Percentiles rank a stretch among this genome's conserved stretches.
Conservation (phyloP, 2,888 invertebrate genomes). For the Tubulanus polymorphus region DNA sequence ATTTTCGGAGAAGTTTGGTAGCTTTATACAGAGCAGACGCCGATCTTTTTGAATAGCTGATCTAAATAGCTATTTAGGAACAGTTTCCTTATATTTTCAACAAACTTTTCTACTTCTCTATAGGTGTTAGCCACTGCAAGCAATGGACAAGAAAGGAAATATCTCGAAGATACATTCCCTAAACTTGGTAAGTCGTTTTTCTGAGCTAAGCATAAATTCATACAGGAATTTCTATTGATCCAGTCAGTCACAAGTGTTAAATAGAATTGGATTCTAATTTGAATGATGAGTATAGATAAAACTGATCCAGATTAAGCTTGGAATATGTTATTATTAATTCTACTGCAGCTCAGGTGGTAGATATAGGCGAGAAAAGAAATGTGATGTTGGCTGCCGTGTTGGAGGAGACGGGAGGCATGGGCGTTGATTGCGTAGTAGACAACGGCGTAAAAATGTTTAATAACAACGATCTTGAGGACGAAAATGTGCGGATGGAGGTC, state of each 20-base stretch:
- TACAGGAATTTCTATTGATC: too few species aligned
- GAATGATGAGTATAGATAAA: too few species aligned
- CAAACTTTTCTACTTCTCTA: conserved; percentile 11
- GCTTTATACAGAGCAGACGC: too few species aligned
- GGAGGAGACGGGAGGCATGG: conserved; percentile 56
- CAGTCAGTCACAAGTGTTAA: too few species aligned
- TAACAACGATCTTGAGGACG: conserved; percentile 46
- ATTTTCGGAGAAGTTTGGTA: too few species aligned
- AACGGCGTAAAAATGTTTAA: conserved; percentile 50
- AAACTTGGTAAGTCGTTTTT: conserved; percentile 30
- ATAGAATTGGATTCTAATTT: too few species aligned
- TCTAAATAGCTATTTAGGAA: too few species aligned
- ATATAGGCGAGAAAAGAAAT: conserved; percentile 42
- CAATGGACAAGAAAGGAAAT: conserved; percentile 50
- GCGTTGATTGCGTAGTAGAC: conserved; percentile 56
- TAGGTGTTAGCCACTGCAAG: conserved; percentile 51
- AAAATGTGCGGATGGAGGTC: conserved; percentile 34
- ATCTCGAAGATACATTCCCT: conserved; percentile 46
- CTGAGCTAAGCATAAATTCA: not conserved
- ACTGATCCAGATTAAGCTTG: too few species aligned
- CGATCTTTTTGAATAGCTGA: too few species aligned
- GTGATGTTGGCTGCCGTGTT: conserved; percentile 48
- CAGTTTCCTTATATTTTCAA: too few species aligned
- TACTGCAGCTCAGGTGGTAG: conserved; percentile 49
- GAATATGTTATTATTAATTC: too few species aligned